Percentiles rank a stretch among this genome's conserved stretches.
phyloP scores from a whole-genome alignment of 2,888 invertebrate species.

The Ochlodes sylvanus region DNA sequence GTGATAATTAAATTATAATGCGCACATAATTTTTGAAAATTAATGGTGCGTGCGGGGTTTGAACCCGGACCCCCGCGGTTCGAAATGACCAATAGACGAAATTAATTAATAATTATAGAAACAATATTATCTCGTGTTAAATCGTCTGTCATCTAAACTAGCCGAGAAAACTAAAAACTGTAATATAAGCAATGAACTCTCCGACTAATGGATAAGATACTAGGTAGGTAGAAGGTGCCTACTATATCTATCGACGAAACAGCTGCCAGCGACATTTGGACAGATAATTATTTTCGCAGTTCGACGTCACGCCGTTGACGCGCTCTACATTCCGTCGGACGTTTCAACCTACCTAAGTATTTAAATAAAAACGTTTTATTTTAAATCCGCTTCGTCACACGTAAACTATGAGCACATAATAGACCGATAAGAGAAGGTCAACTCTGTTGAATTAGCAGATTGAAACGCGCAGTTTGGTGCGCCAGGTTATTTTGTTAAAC shows the following conservation, averaged over 20 bases:
- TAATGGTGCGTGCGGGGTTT: too few species aligned
- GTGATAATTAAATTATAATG: too few species aligned
- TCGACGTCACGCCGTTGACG: constrained; percentile 48
- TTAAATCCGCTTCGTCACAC: constrained; percentile 51
- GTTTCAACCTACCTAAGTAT: constrained; percentile 40
- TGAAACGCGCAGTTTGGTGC: not conserved
- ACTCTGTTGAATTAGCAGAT: not conserved
- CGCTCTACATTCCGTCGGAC: constrained; percentile 59
- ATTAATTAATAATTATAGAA: too few species aligned
- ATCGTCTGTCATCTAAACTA: too few species aligned
- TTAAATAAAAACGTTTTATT: constrained; percentile 56
- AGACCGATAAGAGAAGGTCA: not conserved
- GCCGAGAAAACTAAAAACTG: too few species aligned
- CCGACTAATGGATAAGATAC: too few species aligned
- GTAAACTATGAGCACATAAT: constrained; percentile 30
- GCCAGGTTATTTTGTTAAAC: not conserved
- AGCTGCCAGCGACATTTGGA: constrained; percentile 42
- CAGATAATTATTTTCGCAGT: constrained; percentile 51
- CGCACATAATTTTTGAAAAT: too few species aligned
- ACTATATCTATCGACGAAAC: constrained; percentile 25
- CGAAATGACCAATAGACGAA: too few species aligned
- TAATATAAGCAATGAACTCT: too few species aligned
- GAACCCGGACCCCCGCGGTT: too few species aligned
- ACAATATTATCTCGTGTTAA: too few species aligned
- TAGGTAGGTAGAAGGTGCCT: not conserved